These are phyloP conservation scores for Aphelenchoides besseyi DNA, from an alignment of 1,140 invertebrate species.

Conservation along the genomic window DNA sequence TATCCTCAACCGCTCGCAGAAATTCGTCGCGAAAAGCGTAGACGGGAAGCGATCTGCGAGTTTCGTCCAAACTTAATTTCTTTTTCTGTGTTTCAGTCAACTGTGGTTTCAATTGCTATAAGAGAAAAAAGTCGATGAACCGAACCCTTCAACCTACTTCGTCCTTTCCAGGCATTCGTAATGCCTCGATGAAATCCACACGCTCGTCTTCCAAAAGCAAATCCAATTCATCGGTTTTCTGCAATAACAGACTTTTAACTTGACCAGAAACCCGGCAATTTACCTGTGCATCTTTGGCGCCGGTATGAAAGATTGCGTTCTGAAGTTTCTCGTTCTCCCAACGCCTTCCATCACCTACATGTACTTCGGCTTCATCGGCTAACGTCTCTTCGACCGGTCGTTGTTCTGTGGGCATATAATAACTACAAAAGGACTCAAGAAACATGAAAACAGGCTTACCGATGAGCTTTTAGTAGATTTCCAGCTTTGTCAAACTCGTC, in stretches of 20 bases:
- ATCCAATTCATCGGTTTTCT: conserved; percentile 79
- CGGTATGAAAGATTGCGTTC: conserved; percentile 85
- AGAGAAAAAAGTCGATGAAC: neutral
- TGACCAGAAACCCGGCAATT: neutral
- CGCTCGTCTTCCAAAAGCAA: conserved; percentile 83
- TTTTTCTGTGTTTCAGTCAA: conserved; percentile 66
- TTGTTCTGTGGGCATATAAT: conserved; percentile 52
- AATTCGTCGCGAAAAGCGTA: conserved; percentile 86
- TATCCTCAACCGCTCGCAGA: conserved; percentile 78
- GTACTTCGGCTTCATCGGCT: conserved; percentile 83
- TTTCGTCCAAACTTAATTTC: conserved; percentile 83
- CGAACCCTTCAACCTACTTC: neutral
- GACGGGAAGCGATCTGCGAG: conserved; percentile 85
- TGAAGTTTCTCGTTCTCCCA: conserved; percentile 97
- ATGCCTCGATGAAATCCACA: conserved; percentile 92
- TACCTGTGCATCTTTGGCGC: conserved; percentile 78
- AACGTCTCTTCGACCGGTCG: conserved; percentile 19
- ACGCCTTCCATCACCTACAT: conserved; percentile 88
- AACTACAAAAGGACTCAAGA: conserved; percentile 40
- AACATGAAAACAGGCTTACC: conserved; percentile 68
- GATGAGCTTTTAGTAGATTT: conserved; percentile 82
- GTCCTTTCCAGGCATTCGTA: conserved; percentile 77
- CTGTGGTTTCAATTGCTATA: neutral
- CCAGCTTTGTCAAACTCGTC: conserved; percentile 90
- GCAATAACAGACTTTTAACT: neutral